Base-by-base conservation (phyloP, 2,797 vertebrate species). In the Gadopsis marmoratus region DNA sequence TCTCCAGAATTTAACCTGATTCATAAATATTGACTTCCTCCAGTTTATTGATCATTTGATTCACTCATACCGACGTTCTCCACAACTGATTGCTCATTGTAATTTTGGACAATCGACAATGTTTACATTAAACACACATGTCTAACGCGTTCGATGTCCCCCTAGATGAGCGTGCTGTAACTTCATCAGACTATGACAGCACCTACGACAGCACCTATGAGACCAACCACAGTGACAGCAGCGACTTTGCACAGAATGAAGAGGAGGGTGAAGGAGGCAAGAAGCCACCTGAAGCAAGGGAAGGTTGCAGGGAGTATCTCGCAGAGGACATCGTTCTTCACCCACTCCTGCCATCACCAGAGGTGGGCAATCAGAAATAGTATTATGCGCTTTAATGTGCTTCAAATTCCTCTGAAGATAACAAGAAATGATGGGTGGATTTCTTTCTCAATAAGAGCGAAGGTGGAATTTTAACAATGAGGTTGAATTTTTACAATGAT, bases 191-290 rank as follows among this genome's bases (percentile, higher is more conserved):
- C 90, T 98, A 97, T 3, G 98, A 96, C 93, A 95, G 95, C 92
- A 94, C 93, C 82, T 94, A 94, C 9, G 93, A 94, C 90, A 94
- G 93, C 89, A 96, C 94, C 82, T 95, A 95, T 11, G 95, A 99
- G 95, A 97, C 97, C 94, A 99, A 98, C 93, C 97, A 98, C 96
- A 98, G 98, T 51, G 97, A 98, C 85, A 97, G 97, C 95, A 98
- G 97, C 0, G 97, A 98, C 88, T 97, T 98, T 56, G 93, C 97
- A 69, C 97, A 97, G 88, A 97, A 97, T 0, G 97, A 98, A 0
- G 97, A 98, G 0, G 97, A 98, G 64, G 77, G 93, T 0, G 96
- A 97, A 5, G 94, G 93, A 64, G 86, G 90, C 74, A 96, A 95
- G 84, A 96, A 96, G 75, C 86, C 72, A 2, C 68, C 82, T 6